phyloP scores from a whole-genome alignment of 2,797 vertebrate species.

The Anas acuta region DNA sequence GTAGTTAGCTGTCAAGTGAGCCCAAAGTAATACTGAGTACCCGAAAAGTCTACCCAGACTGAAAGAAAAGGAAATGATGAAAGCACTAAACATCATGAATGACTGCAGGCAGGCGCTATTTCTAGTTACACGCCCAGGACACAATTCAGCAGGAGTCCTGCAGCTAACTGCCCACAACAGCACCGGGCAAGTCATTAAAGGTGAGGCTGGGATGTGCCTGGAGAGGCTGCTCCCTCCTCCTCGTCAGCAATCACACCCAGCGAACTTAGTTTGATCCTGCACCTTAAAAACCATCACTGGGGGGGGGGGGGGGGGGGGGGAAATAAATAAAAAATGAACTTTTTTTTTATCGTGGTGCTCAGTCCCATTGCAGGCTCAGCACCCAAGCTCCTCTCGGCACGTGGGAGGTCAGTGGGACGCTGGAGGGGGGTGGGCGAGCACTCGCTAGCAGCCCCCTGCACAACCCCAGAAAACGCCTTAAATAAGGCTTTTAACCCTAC shows the following conservation, averaged over 20 bases:
- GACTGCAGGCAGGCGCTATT: background rate
- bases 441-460: too few relatives aligned
- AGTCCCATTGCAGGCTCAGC: accelerated
- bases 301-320: accelerated
- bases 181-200: background rate
- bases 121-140: background rate
- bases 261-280: background rate
- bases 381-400: accelerated
- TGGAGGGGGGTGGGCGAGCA: background rate
- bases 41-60: background rate
- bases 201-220: background rate
- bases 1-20: background rate
- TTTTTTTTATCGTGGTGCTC: background rate
- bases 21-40: background rate
- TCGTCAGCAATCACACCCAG: background rate
- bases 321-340: background rate
- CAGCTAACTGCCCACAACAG: accelerated
- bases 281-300: accelerated
- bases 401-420: background rate
- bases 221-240: background rate
- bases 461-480: too few relatives aligned
- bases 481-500: background rate
- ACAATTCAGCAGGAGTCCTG: background rate
- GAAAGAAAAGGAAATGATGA: background rate
- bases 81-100: background rate